A percentile compares a stretch with the other conserved stretches of the same genome.
phyloP scores from a whole-genome alignment of 1,140 invertebrate species.

The Parasteatoda tepidariorum region DNA sequence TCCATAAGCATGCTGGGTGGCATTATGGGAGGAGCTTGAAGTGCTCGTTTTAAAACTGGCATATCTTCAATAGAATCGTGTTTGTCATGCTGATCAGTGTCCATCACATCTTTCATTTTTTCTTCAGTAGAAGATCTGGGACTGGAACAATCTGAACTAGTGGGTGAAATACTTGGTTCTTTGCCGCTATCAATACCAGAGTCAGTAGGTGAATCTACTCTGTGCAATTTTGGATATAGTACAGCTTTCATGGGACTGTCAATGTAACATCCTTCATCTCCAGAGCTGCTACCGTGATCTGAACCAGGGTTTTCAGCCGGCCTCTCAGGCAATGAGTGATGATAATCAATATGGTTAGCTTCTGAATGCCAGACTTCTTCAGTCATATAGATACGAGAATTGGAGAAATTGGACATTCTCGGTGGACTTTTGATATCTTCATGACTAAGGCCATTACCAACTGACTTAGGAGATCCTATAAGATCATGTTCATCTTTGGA shows the following conservation, averaged over 20 bases:
- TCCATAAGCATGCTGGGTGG: constrained; percentile 84
- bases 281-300: constrained; percentile 74
- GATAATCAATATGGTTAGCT: constrained; percentile 71
- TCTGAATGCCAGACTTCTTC: constrained; percentile 49
- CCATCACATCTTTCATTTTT: constrained; percentile 69
- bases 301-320: constrained; percentile 77
- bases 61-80: constrained; percentile 82
- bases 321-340: constrained; percentile 68
- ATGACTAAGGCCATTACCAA: constrained; percentile 69
- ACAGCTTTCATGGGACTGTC: constrained; percentile 59
- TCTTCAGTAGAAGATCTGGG: constrained; percentile 83
- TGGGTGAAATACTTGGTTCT: constrained; percentile 74
- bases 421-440: constrained; percentile 84
- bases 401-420: constrained; percentile 80
- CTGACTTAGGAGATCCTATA: constrained; percentile 75
- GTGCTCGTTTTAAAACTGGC: constrained; percentile 90
- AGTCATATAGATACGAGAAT: constrained; percentile 65
- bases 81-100: constrained; percentile 71
- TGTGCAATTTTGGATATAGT: constrained; percentile 73
- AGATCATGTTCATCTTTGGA: constrained; percentile 67
- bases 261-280: constrained; percentile 73
- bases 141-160: constrained; percentile 81
- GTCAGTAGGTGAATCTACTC: constrained; percentile 89
- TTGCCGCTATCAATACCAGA: constrained; percentile 94
- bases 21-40: constrained; percentile 86